A percentile compares a stretch with the other conserved stretches of the same genome.
Evolutionary conservation across 2,888 invertebrate genomes (phyloP).

Genomic region (Drosophila cognata): DNA sequence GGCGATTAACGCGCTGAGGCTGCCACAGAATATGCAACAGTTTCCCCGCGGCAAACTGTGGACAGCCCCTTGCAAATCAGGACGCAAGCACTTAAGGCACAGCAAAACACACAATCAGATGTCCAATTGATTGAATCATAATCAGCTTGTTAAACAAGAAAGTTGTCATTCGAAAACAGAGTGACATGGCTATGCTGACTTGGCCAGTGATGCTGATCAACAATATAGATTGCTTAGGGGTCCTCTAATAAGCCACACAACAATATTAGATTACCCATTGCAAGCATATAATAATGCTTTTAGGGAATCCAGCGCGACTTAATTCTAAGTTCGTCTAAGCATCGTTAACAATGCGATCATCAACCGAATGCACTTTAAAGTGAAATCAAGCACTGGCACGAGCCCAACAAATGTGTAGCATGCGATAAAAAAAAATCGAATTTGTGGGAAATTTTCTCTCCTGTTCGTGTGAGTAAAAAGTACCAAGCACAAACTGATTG

Average conservation of each 20-base stretch:
- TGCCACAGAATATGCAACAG: not conserved
- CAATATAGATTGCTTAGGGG: not conserved
- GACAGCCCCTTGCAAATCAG: not conserved
- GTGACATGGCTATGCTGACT: not conserved
- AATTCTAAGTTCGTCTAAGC: not conserved
- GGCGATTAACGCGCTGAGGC: not conserved
- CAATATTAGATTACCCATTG: not conserved
- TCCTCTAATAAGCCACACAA: not conserved
- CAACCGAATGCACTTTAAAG: not conserved
- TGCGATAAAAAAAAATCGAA: slow-evolving; percentile 37
- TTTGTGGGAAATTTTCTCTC: slow-evolving; percentile 45
- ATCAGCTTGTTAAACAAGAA: not conserved
- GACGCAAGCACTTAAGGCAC: not conserved
- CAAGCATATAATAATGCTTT: not conserved
- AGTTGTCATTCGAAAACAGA: not conserved
- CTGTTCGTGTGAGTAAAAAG: slow-evolving; percentile 26
- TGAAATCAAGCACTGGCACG: not conserved
- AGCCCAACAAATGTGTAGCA: slow-evolving; percentile 16
- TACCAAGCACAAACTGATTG: slow-evolving; percentile 45
- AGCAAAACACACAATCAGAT: not conserved
- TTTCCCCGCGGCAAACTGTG: not conserved
- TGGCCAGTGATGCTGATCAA: not conserved
- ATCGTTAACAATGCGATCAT: slow-evolving; percentile 10
- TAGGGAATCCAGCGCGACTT: not conserved
- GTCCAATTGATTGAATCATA: not conserved